Conservation (phyloP, 1,140 invertebrate genomes). For the Dendrolimus punctatus region DNA sequence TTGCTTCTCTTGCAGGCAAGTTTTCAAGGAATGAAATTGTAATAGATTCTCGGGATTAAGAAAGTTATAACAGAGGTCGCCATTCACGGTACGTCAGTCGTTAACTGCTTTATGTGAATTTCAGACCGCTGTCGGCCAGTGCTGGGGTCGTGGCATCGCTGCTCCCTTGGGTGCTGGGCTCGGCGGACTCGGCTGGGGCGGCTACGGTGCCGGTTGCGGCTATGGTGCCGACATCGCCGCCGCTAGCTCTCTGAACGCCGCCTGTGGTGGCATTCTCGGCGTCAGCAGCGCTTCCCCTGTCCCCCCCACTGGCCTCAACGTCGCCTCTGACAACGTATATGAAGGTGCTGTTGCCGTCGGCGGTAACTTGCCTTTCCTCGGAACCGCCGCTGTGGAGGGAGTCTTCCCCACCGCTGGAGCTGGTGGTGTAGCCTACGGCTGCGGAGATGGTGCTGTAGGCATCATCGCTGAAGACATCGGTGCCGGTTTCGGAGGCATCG, state of each 20-base stretch:
- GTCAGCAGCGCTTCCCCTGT: constrained; percentile 25
- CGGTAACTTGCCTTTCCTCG: constrained; percentile 36
- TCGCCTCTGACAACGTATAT: constrained; percentile 23
- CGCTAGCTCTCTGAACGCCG: constrained; percentile 12
- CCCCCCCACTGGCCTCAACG: constrained; percentile 20
- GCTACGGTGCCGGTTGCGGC: constrained; percentile 2
- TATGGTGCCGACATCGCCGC: constrained; percentile 4
- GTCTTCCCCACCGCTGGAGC: constrained; percentile 30
- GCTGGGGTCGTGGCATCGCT: too few species aligned
- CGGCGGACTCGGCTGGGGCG: not conserved
- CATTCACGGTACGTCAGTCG: too few species aligned
- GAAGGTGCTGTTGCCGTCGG: constrained; percentile 24
- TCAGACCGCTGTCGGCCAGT: too few species aligned
- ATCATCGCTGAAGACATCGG: constrained; percentile 8
- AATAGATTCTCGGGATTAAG: too few species aligned
- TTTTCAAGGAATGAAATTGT: too few species aligned
- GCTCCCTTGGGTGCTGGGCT: not conserved
- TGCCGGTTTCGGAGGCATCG: not conserved
- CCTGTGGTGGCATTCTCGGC: constrained; percentile 20
- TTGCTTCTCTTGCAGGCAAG: too few species aligned
- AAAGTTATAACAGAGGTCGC: too few species aligned
- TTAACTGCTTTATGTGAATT: too few species aligned
- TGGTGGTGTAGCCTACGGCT: constrained; percentile 21
- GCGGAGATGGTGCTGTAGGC: constrained; percentile 11
- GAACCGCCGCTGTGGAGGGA: constrained; percentile 31